Evolutionary conservation across 2,797 vertebrate species (phyloP).

Genomic region (Acrocephalus scirpaceus): DNA sequence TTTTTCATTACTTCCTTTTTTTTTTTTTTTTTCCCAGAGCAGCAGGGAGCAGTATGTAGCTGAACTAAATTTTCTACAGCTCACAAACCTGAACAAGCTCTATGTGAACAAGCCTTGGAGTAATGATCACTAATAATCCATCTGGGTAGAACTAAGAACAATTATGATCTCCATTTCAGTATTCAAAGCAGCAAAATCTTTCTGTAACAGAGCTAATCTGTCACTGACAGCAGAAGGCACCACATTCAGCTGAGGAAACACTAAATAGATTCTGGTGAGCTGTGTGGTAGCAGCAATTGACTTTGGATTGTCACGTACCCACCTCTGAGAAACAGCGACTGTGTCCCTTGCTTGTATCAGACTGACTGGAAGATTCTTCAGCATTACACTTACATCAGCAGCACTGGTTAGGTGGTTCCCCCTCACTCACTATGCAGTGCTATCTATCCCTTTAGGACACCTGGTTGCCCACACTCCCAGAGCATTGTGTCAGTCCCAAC

Average conservation of each 20-base stretch:
- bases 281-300: neutral
- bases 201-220: neutral
- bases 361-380: neutral
- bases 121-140: neutral
- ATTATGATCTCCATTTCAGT: neutral
- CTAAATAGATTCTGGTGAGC: neutral
- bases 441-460: neutral
- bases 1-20: neutral
- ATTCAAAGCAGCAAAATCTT: neutral
- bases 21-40: neutral
- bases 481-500: neutral
- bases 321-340: neutral
- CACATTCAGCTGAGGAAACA: neutral
- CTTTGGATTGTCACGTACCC: neutral
- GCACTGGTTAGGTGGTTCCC: too few relatives aligned
- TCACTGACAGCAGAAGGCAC: neutral
- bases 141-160: neutral
- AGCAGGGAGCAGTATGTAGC: neutral
- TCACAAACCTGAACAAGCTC: neutral
- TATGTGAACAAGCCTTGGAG: neutral
- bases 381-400: neutral
- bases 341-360: neutral
- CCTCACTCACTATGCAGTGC: neutral
- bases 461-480: neutral
- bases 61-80: neutral